Evolutionary conservation across 2,888 invertebrate species (phyloP), one percentile per base, ranked within the genome.

Genomic region (Drosophila ochracea): DNA sequence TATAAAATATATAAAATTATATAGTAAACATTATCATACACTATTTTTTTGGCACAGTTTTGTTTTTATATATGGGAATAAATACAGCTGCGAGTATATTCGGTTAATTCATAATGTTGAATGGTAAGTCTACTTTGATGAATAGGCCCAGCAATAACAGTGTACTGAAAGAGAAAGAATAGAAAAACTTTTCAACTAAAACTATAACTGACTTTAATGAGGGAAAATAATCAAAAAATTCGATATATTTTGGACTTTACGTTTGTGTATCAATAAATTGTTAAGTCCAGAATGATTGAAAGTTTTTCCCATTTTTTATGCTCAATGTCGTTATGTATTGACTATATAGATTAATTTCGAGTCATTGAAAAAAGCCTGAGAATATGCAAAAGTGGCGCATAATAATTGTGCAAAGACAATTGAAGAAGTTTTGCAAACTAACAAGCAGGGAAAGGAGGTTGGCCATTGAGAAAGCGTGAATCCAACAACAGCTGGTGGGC

Each of bases 41-140:
- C 43, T 63, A 63, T 79, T 74, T 72, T 75, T 89, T 87, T 88
- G 90, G 87, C 87, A 89, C 87, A 82, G 59, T 65, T 76, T 60
- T 47, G 53, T 62, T 69, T 61, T 35, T n/a, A 39, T 59, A 62
- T 69, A 39, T 59, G 31, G 60, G 25, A 49, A 53, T 43, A 33
- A 71, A 64, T 62, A 58, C 54, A 61, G 33, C 35, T 67, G 63
- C 71, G 67, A 74, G 71, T 61, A 74, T 58, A 52, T 79, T 58
- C 54, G 49, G 30, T 60, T 52, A 37, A 31, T 59, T 68, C 19
- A 63, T 31, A 21, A 25, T 58, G 54, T 55, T 39, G 37, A 59
- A 54, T 65, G 80, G 64, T 72, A 80, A 80, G 52, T 75, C 31
- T 50, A 53, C 63, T 65, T 63, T 35, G 30, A 19, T 50, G 5